Base-by-base conservation (phyloP, 2,797 vertebrate genomes). In the Syngnathus acus region DNA sequence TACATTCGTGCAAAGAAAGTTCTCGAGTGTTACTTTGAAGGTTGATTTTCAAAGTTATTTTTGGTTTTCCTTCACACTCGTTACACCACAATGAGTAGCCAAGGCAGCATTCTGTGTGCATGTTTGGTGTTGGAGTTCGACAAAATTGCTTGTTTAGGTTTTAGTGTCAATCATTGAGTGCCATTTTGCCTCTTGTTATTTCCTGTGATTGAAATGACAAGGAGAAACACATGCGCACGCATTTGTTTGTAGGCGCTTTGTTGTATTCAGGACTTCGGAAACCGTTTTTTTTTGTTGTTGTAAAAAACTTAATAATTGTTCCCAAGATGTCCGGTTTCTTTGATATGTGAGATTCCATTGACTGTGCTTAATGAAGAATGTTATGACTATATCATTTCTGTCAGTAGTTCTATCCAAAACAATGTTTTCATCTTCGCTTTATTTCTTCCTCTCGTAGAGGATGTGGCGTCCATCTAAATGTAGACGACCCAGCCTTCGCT, bases 111-210 rank as follows among this genome's bases (percentile, higher is more conserved):
- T 2, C 40, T 50, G n/a, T 48, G 57, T 62, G 47, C 17, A 32
- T 45, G 50, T 19, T 26, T 63, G 62, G 62, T 59, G n/a, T 43
- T 55, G 21, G 10, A 32, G 64, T 16, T 76, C 70, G 50, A 75
- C 72, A 83, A 68, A 37, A 69, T 72, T 65, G 68, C 77, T 80
- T 82, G 77, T 81, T 85, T 83, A 75, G 76, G 62, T 78, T 82
- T 48, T 59, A 67, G 69, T 70, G 80, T 74, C 45, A 72, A 63
- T 69, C 75, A 67, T 57, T 32, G 26, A 72, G 76, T 74, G 78
- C 78, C 73, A 77, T 71, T 78, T 71, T 80, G 79, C 87, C 84
- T 71, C 64, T 66, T 19, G 78, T 84, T 75, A 85, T 85, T 88
- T 89, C 80, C 85, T 19, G 9, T 67, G 69, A 72, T 78, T 80